phyloP scores from a whole-genome alignment of 2,888 invertebrate genomes.

The Sphaerophoria taeniata region DNA sequence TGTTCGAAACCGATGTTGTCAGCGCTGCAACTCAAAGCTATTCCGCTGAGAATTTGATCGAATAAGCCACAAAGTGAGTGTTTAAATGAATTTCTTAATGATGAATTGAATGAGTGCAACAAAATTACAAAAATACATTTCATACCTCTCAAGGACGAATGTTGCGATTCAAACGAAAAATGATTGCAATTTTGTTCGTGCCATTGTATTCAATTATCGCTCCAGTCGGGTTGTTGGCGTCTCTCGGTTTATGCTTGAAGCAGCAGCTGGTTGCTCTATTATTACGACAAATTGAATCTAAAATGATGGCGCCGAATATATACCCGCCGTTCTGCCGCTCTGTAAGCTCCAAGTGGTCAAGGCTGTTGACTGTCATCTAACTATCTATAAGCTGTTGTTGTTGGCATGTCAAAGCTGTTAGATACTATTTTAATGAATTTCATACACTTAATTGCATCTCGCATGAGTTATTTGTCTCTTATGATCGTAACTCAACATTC shows the following conservation, averaged over 20 bases:
- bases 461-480: slow-evolving; percentile 49
- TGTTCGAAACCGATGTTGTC: background rate
- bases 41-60: slow-evolving; percentile 18
- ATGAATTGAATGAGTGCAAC: slow-evolving; percentile 51
- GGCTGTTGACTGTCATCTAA: slow-evolving; percentile 51
- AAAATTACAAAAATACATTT: slow-evolving; percentile 29
- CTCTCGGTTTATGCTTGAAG: background rate
- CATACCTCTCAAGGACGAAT: slow-evolving; percentile 66
- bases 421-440: slow-evolving; percentile 66
- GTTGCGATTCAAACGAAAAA: slow-evolving; percentile 11
- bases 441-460: slow-evolving; percentile 68
- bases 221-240: background rate
- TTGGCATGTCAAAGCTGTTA: slow-evolving; percentile 45
- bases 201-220: slow-evolving; percentile 61
- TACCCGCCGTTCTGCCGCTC: background rate
- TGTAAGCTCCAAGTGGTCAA: slow-evolving; percentile 61
- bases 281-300: slow-evolving; percentile 72
- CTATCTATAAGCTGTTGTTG: background rate
- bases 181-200: slow-evolving; percentile 50
- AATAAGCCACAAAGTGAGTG: slow-evolving; percentile 7
- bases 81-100: slow-evolving; percentile 31
- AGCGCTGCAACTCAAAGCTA: background rate
- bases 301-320: slow-evolving; percentile 66
- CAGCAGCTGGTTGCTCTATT: slow-evolving; percentile 66
- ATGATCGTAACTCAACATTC: slow-evolving; percentile 49